Conservation (phyloP, 2,113 vertebrate genomes). For the Cyprinodon brontotheroides region DNA sequence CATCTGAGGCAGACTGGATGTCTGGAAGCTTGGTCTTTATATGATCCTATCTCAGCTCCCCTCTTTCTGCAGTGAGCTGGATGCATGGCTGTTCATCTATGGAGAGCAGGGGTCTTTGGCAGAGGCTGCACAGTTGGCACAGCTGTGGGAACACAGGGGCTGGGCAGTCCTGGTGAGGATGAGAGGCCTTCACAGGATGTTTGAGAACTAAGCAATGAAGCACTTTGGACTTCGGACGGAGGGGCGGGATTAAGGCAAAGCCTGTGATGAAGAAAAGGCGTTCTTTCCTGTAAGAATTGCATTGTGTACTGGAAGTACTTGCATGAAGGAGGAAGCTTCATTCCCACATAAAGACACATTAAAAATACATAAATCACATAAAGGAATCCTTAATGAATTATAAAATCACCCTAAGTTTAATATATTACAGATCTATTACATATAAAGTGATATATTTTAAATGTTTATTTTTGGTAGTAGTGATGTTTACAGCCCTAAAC, state of each 20-base stretch:
- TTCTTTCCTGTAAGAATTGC: constrained; percentile 64
- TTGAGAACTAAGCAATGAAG: constrained; percentile 42
- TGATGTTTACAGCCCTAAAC: not conserved
- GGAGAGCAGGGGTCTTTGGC: constrained; percentile 18
- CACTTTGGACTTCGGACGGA: constrained; percentile 59
- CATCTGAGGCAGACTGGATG: constrained; percentile 39
- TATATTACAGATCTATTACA: not conserved
- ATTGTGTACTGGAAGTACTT: no score
- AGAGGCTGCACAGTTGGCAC: constrained; percentile 59
- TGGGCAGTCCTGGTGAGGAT: constrained; percentile 31
- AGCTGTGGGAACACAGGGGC: constrained; percentile 40
- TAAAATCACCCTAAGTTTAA: not conserved
- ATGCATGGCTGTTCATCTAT: constrained; percentile 25
- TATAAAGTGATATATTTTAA: not conserved
- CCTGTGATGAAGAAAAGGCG: constrained; percentile 62
- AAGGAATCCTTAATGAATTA: not conserved
- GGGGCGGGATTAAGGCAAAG: constrained; percentile 66
- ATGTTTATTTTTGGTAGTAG: not conserved
- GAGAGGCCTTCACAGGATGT: constrained; percentile 30
- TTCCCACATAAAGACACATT: constrained; percentile 57
- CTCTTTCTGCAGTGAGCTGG: constrained; percentile 7
- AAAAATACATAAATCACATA: constrained; percentile 33
- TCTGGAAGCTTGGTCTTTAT: constrained; percentile 29
- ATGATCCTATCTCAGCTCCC: constrained; percentile 22
- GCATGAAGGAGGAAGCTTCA: constrained; percentile 41